Evolutionary conservation across 2,797 vertebrate species (phyloP), one percentile per base, ranked within the genome.

Genomic region (Sebastes hubbsi): DNA sequence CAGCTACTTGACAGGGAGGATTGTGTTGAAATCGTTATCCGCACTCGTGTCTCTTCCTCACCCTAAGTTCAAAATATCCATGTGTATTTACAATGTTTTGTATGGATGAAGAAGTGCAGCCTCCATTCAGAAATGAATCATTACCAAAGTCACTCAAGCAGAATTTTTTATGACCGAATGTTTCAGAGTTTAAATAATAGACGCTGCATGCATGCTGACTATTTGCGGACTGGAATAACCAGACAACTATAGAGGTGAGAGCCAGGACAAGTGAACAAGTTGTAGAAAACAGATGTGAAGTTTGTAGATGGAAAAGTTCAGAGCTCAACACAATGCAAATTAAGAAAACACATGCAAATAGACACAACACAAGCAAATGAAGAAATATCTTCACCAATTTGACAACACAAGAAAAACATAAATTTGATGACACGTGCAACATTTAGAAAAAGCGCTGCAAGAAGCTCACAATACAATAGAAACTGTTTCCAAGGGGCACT

Each of bases 1-100:
- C 68, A 65, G 60, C 64, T 77, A 49, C 6, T 84, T 78, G 78
- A 87, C 75, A 72, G 58, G 64, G 75, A 54, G 60, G 61, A 77
- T 24, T 38, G 18, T 64, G 68, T 27, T 66, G 27, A 66, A 74
- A 55, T 78, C 49, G 75, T 69, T 25, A 63, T 58, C 30, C 46
- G 36, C 61, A 59, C 78, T 55, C 24, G 8, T 71, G 72, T 20
- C 32, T 30, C 27, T 11, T 62, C 12, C 59, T 24, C 49, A 61
- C 29, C 27, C 16, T 56, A 22, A 9, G 27, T 13, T 75, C 4
- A 66, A 42, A 64, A 69, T 56, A 29, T 60, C 27, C 42, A 10
- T 12, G 4, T 36, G 8, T 34, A 20, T 58, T 46, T 61, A 30
- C 61, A 36, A 29, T 11, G 42, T 68, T 68, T 55, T 63, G 8